Base-by-base conservation (phyloP, 2,113 vertebrate genomes). In the Spea bombifrons region DNA sequence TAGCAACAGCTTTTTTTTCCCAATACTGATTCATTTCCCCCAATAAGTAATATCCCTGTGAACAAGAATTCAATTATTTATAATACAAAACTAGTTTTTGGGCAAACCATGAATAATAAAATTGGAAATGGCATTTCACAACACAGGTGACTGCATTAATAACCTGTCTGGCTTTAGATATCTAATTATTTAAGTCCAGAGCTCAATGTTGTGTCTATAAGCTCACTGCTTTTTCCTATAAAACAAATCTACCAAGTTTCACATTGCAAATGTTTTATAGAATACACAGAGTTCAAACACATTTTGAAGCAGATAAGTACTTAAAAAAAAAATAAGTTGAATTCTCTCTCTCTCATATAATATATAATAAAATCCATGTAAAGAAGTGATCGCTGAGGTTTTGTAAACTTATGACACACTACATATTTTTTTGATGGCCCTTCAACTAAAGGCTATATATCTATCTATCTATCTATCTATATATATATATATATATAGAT, bases 41-140 rank as follows among this genome's bases (percentile, higher is more conserved):
- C 77, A 80, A 73, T 71, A 80, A 80, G 77, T 66, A 80, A 80
- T 73, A 80, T 73, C 71, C 55, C 73, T 73, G 77, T 80, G 71
- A 80, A 73, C 63, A 73, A 80, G 71, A 80, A 80, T 80, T 80
- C 71, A 80, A 80, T 80, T 80, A 80, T 80, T 80, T 80, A 80
- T 80, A 80, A 73, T 68, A 80, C 71, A 67, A 80, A 80, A 80
- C 77, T 80, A 80, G 77, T 80, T 80, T 30, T 80, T 67, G 71
- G 71, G 73, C 63, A 80, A 80, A 63, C 71, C 77, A 80, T 80
- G 77, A 80, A 80, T 80, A 80, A 73, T 80, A 80, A 80, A 80
- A 80, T 80, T 73, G 77, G 49, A 73, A 80, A 80, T 80, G 77
- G 50, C 77, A 80, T 80, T 80, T 80, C 77, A 80, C 70, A 73